phyloP scores from a whole-genome alignment of 2,888 invertebrate genomes.

The Slavum lentiscoides region DNA sequence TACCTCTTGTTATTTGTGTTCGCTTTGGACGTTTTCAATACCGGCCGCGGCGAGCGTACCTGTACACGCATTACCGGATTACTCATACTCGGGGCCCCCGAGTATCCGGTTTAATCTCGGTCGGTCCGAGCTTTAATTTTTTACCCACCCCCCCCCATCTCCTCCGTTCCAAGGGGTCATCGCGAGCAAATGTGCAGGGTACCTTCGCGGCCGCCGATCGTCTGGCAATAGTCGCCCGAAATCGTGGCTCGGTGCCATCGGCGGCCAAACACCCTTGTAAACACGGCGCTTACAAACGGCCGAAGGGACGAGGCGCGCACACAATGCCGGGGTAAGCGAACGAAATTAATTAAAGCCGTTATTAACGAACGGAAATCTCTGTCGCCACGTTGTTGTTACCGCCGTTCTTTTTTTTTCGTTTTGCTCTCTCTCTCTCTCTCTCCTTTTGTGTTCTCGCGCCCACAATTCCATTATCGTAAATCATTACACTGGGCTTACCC shows the following conservation, averaged over 20 bases:
- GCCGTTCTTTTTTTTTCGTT: slow-evolving; percentile 15
- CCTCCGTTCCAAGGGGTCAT: slow-evolving; percentile 41
- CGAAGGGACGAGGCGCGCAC: background rate
- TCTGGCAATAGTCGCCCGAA: slow-evolving; percentile 49
- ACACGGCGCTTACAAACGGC: slow-evolving; percentile 44
- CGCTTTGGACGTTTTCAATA: no score
- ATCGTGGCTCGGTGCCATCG: slow-evolving; percentile 48
- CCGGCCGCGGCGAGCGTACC: no score
- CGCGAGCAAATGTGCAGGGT: background rate
- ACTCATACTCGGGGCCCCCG: background rate
- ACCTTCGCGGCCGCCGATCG: slow-evolving; percentile 12
- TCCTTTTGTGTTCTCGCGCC: slow-evolving; percentile 51
- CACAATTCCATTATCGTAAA: slow-evolving; percentile 52
- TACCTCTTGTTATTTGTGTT: no score
- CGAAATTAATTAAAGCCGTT: slow-evolving; percentile 53
- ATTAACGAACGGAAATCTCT: slow-evolving; percentile 50
- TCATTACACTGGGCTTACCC: slow-evolving; percentile 32
- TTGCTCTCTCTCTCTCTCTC: slow-evolving; percentile 48
- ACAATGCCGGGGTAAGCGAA: slow-evolving; percentile 34
- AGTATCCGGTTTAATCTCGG: slow-evolving; percentile 50
- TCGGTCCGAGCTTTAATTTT: slow-evolving; percentile 25
- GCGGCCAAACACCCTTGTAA: slow-evolving; percentile 51
- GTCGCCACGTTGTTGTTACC: slow-evolving; percentile 51
- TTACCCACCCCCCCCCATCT: background rate
- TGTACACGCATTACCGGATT: background rate